Conservation (phyloP, 2,888 invertebrate genomes). For the Cephus sareptanus region DNA sequence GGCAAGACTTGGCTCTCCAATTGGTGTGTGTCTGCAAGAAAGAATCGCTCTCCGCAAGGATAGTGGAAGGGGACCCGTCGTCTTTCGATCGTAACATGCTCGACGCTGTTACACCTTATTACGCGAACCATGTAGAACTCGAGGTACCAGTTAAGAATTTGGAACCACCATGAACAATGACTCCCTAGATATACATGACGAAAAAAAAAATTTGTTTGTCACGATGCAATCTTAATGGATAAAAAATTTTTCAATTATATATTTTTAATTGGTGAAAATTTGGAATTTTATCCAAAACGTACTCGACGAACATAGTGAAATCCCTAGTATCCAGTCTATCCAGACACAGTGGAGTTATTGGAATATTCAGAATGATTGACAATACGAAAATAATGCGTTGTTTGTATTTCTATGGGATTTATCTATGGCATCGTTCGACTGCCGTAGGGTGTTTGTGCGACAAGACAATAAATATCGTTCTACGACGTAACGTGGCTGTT, state of each 20-base stretch:
- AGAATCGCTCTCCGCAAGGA: slow-evolving; percentile 46
- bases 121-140: neutral
- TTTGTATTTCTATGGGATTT: neutral
- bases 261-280: neutral
- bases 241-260: neutral
- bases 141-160: neutral
- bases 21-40: slow-evolving; percentile 53
- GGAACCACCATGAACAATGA: too few relatives aligned
- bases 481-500: neutral
- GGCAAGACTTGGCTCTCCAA: slow-evolving; percentile 57
- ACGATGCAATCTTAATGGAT: too few relatives aligned
- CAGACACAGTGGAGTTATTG: too few relatives aligned
- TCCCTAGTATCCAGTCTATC: too few relatives aligned
- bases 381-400: neutral
- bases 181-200: too few relatives aligned
- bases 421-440: neutral
- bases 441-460: neutral
- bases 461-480: neutral
- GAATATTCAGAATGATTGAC: too few relatives aligned
- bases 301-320: neutral
- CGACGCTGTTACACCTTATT: slow-evolving; percentile 51
- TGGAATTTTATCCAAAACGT: neutral
- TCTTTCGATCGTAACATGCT: slow-evolving; percentile 56
- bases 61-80: slow-evolving; percentile 53
- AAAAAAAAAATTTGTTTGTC: too few relatives aligned